Evolutionary conservation across 2,888 invertebrate genomes (phyloP).

Genomic region (Tetranychus truncatus): DNA sequence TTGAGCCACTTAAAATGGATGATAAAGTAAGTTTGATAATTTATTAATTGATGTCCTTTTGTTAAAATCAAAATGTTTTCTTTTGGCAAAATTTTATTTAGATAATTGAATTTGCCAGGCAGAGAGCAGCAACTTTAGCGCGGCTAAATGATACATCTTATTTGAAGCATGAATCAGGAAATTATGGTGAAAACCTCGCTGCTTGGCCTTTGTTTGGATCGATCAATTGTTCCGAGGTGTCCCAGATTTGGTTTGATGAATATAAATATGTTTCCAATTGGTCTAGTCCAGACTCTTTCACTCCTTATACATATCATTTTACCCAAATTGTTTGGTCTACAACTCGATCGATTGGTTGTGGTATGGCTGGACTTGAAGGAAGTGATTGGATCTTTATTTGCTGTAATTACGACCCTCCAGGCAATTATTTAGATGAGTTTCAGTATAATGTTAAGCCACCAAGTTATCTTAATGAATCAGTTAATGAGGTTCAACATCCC

Average conservation of each 20-base stretch:
- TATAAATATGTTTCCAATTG: constrained; percentile 7
- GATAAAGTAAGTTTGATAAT: background rate
- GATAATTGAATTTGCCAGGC: background rate
- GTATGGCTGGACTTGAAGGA: background rate
- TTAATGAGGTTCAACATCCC: background rate
- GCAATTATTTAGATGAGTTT: background rate
- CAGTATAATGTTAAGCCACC: background rate
- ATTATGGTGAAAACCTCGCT: constrained; percentile 5
- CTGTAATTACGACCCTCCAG: constrained; percentile 3
- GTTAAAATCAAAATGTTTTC: background rate
- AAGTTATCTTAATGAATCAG: constrained; percentile 2
- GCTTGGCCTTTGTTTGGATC: constrained; percentile 1
- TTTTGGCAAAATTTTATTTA: background rate
- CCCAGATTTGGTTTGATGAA: constrained; percentile 6
- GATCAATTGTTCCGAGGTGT: background rate
- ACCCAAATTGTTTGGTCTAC: constrained; percentile 3
- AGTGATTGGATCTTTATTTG: background rate
- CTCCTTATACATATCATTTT: constrained; percentile 3
- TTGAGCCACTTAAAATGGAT: background rate
- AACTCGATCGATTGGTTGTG: background rate
- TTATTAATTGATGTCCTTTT: background rate
- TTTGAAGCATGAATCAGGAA: background rate
- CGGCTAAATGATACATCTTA: background rate
- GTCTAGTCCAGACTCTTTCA: background rate
- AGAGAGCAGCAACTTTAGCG: background rate